phyloP scores from a whole-genome alignment of 2,797 vertebrate species.

The Girardinus metallicus region DNA sequence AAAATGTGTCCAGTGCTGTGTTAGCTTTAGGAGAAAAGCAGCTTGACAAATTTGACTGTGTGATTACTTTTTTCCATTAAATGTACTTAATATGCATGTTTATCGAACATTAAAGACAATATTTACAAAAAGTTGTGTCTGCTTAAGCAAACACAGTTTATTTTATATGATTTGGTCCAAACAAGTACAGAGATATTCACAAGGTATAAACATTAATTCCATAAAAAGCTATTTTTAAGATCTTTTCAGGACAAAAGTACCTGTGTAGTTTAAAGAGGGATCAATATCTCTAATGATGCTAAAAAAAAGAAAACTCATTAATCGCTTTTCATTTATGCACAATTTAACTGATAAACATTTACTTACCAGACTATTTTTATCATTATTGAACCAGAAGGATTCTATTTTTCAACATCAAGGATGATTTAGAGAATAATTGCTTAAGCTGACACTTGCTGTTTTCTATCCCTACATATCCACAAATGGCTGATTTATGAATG shows the following conservation, averaged over 20 bases:
- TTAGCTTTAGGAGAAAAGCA: too few species aligned
- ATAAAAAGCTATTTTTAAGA: neutral
- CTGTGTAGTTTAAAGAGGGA: conserved; percentile 9
- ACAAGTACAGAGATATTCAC: neutral
- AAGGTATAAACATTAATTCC: neutral
- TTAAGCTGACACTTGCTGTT: conserved; percentile 8
- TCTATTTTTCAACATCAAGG: conserved; percentile 16
- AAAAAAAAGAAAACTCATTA: conserved; percentile 1
- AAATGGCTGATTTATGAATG: conserved; percentile 10
- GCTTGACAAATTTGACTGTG: too few species aligned
- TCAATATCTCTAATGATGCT: neutral
- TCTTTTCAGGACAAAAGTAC: neutral
- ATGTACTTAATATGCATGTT: too few species aligned
- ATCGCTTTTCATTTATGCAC: neutral
- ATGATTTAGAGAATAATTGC: conserved; percentile 16
- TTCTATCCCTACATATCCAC: neutral
- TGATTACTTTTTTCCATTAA: too few species aligned
- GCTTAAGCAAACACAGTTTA: neutral
- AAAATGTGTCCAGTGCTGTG: too few species aligned
- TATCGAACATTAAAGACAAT: too few species aligned
- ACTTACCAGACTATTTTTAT: neutral
- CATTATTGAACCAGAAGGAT: conserved; percentile 17
- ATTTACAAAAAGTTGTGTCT: neutral
- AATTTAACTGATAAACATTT: conserved; percentile 1
- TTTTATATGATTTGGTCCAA: neutral